These are phyloP conservation scores for Desmodus rotundus DNA, from an alignment of 2,113 vertebrate genomes.

Conservation along the genomic window DNA sequence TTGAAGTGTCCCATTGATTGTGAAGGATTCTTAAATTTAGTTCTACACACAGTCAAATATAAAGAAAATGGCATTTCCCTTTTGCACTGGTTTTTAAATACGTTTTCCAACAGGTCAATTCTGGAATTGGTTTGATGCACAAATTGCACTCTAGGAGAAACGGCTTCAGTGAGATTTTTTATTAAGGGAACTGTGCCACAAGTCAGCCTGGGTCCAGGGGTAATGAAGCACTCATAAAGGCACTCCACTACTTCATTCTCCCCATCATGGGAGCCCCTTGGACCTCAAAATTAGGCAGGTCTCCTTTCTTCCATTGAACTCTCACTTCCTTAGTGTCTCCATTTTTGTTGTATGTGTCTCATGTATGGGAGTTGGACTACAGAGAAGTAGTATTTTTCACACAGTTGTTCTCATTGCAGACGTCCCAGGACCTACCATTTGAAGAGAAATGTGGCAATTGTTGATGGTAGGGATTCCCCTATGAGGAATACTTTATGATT, in stretches of 20 bases:
- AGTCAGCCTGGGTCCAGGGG: too few relatives aligned
- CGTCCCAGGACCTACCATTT: not conserved
- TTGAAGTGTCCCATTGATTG: not conserved
- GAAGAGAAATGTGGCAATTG: not conserved
- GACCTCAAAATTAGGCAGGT: not conserved
- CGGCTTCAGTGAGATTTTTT: not conserved
- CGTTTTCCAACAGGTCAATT: not conserved
- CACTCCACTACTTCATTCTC: not conserved
- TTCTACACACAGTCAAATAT: not conserved
- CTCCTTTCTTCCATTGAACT: not conserved
- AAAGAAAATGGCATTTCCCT: not conserved
- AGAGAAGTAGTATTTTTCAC: not conserved
- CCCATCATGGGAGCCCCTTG: too few relatives aligned
- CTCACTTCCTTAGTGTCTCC: not conserved
- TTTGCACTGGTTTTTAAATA: not conserved
- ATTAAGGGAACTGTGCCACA: not conserved
- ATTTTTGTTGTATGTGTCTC: not conserved
- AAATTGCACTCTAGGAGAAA: not conserved
- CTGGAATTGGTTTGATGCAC: not conserved
- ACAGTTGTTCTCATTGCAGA: not conserved
- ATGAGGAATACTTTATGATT: not conserved
- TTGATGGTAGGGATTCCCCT: not conserved
- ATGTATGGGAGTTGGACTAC: not conserved
- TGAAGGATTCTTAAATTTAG: not conserved
- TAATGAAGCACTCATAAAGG: not conserved